phyloP scores from a whole-genome alignment of 2,888 invertebrate genomes.

The Branchipolynoe longqiensis region DNA sequence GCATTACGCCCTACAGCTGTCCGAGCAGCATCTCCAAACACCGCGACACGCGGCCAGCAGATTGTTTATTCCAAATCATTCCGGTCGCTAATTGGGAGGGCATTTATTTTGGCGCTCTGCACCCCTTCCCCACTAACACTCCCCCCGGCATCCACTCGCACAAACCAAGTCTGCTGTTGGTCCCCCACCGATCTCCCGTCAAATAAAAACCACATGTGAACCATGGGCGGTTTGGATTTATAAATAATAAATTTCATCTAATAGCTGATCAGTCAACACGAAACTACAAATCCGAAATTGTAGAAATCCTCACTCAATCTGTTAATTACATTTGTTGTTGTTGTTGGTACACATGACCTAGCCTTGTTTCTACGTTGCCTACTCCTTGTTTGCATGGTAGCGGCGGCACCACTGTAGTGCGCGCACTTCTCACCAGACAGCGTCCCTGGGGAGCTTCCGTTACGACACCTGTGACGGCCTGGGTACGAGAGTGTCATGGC shows the following conservation, averaged over 20 bases:
- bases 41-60: neutral
- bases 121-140: neutral
- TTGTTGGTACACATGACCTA: no score
- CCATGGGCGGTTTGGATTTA: neutral
- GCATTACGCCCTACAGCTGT: neutral
- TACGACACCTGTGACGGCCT: slow-evolving; percentile 11
- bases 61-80: slow-evolving; percentile 41
- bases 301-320: no score
- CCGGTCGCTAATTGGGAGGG: slow-evolving; percentile 25
- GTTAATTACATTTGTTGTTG: no score
- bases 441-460: neutral
- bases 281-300: no score
- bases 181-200: neutral
- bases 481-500: neutral
- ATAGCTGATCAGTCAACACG: no score
- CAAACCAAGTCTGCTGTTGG: neutral
- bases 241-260: neutral
- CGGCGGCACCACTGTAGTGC: neutral
- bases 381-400: neutral
- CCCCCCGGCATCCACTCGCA: neutral
- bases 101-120: slow-evolving; percentile 31
- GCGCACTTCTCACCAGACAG: neutral
- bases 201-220: slow-evolving; percentile 12
- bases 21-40: neutral
- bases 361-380: no score